A percentile compares a stretch with the other conserved stretches of the same genome.
phyloP scores from a whole-genome alignment of 2,113 vertebrate species.

The Paramisgurnus dabryanus region DNA sequence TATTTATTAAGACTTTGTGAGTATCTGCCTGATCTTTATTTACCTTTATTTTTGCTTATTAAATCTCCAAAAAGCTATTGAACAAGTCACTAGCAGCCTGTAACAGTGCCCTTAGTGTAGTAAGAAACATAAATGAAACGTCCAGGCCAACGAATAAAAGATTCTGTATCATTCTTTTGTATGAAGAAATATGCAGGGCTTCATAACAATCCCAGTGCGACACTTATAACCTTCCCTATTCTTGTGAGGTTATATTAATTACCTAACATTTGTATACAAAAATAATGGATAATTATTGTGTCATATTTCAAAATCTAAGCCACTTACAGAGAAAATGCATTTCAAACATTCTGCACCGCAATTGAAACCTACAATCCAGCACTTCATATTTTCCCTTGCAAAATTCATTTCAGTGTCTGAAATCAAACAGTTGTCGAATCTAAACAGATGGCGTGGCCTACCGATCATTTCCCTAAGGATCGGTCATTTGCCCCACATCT shows the following conservation, averaged over 20 bases:
- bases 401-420: not conserved
- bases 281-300: not conserved
- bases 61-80: not conserved
- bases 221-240: not conserved
- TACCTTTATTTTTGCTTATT: not conserved
- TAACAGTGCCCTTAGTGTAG: not conserved
- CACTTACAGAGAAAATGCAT: not conserved
- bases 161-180: not conserved
- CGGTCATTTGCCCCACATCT: slow-evolving; percentile 41
- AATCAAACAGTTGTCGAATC: slow-evolving; percentile 19
- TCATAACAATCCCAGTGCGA: too few relatives aligned
- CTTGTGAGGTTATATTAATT: not conserved
- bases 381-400: not conserved
- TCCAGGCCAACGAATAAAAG: not conserved
- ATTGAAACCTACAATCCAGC: not conserved
- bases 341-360: not conserved
- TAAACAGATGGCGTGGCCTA: slow-evolving; percentile 40
- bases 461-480: slow-evolving; percentile 33
- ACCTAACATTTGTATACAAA: not conserved
- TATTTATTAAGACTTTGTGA: not conserved
- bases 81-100: not conserved
- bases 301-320: not conserved
- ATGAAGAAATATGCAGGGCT: not conserved
- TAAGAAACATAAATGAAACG: not conserved
- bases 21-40: not conserved